Evolutionary conservation across 2,888 invertebrate species (phyloP).

Genomic region (Ypsolopha scabrella): DNA sequence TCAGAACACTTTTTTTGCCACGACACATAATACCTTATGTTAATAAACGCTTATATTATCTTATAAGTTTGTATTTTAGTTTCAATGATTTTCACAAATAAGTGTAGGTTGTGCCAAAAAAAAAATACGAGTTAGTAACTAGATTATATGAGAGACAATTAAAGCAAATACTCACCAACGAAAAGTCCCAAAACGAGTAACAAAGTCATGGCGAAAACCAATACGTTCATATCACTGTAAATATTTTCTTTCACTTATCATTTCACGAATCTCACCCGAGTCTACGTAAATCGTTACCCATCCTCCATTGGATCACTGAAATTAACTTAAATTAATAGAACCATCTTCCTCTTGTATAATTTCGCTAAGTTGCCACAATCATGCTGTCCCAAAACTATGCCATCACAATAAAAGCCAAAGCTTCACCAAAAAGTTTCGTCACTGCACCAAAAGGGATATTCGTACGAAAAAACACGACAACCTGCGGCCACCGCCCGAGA

Average conservation of each 20-base stretch:
- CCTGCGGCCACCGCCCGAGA: background rate
- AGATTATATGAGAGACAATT: background rate
- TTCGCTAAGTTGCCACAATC: no score
- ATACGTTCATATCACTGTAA: conserved; percentile 9
- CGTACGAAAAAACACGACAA: background rate
- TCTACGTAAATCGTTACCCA: background rate
- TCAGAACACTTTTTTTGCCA: no score
- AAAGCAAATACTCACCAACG: conserved; percentile 26
- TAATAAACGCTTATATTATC: no score
- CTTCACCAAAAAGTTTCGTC: background rate
- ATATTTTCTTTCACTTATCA: conserved; percentile 4
- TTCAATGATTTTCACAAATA: no score
- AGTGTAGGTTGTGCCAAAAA: no score
- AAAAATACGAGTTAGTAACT: no score
- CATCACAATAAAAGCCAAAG: background rate
- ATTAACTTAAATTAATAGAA: no score
- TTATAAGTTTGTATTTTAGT: no score
- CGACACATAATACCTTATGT: no score
- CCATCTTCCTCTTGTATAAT: no score
- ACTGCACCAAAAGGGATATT: background rate
- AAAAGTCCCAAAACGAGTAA: conserved; percentile 38
- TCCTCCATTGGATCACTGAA: no score
- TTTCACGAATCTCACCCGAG: background rate
- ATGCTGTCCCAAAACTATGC: no score
- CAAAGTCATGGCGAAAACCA: conserved; percentile 25